A percentile compares a stretch with the other conserved stretches of the same genome.
phyloP scores from a whole-genome alignment of 2,113 vertebrate genomes.

The Limnothrissa miodon region DNA sequence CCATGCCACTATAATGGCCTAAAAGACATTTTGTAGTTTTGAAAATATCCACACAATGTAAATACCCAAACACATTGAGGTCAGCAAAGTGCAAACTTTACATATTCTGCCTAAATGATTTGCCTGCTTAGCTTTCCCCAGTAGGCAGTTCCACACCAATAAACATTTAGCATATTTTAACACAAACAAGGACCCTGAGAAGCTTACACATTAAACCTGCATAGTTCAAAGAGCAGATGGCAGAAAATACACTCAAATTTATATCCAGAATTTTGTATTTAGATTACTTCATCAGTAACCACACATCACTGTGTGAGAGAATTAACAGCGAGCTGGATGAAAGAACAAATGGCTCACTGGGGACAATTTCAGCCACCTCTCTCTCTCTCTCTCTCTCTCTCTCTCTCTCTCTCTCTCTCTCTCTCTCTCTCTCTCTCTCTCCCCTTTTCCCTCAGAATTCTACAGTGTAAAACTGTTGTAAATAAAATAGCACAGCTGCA shows the following conservation, averaged over 20 bases:
- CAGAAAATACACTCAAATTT: neutral
- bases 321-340: neutral
- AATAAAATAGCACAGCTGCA: neutral
- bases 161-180: neutral
- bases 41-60: neutral
- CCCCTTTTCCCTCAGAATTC: neutral
- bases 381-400: neutral
- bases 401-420: neutral
- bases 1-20: constrained; percentile 20
- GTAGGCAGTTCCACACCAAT: neutral
- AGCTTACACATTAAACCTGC: neutral
- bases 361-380: neutral
- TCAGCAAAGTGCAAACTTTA: neutral
- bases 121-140: neutral
- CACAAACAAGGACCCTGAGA: neutral
- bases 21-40: neutral
- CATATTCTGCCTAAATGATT: neutral
- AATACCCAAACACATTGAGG: neutral
- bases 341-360: neutral
- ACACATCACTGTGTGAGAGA: neutral
- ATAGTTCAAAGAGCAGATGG: neutral
- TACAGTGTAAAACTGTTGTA: neutral
- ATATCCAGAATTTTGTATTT: neutral
- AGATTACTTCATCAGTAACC: neutral
- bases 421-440: neutral